These are phyloP conservation scores for Onthophagus sagittarius DNA, from an alignment of 2,888 invertebrate species.

Conservation along the genomic window DNA sequence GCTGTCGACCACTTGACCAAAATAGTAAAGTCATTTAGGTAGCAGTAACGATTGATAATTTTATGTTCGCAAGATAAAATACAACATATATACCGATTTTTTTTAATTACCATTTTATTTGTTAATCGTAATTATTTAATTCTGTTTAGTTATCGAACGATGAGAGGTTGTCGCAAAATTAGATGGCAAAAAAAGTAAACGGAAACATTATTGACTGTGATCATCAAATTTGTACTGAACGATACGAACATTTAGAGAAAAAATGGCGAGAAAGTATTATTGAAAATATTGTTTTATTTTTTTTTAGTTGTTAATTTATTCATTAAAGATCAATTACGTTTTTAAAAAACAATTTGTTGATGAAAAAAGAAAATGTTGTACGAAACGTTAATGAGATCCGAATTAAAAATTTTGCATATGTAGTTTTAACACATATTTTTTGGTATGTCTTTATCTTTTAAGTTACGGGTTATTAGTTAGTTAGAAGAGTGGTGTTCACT, in stretches of 20 bases:
- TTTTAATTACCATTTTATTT: not conserved
- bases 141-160: not conserved
- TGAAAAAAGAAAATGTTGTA: constrained; percentile 13
- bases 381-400: constrained; percentile 17
- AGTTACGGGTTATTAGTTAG: constrained; percentile 47
- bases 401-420: constrained; percentile 20
- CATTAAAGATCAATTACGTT: constrained; percentile 13
- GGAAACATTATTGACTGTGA: constrained; percentile 22
- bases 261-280: constrained; percentile 14
- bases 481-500: constrained; percentile 48
- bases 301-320: constrained; percentile 24
- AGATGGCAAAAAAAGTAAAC: constrained; percentile 14
- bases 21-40: constrained; percentile 45
- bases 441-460: constrained; percentile 39
- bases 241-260: constrained; percentile 7
- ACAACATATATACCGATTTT: not conserved
- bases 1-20: constrained; percentile 43
- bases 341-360: constrained; percentile 16
- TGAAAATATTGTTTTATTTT: constrained; percentile 6
- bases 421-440: constrained; percentile 26
- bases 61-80: constrained; percentile 12
- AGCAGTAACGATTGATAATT: constrained; percentile 32
- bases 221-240: constrained; percentile 24
- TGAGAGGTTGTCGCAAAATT: constrained; percentile 14
- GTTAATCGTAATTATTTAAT: not conserved